phyloP scores from a whole-genome alignment of 2,888 invertebrate genomes.

The Agrotis clavis region DNA sequence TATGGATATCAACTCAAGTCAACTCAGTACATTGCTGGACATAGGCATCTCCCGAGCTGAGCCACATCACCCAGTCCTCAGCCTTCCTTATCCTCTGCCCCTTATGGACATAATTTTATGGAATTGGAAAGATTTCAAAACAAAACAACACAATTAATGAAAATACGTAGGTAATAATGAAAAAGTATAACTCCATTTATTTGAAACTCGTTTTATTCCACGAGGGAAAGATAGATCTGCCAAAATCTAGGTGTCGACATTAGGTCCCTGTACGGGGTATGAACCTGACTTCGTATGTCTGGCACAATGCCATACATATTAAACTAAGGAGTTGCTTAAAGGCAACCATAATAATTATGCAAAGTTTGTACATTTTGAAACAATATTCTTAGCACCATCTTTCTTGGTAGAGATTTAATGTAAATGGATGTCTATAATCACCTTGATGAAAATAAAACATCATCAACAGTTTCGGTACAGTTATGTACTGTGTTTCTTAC shows the following conservation, averaged over 20 bases:
- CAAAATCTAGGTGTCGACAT: background rate
- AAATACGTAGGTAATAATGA: too few relatives aligned
- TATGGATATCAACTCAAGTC: too few relatives aligned
- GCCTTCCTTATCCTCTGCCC: too few relatives aligned
- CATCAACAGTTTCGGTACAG: too few relatives aligned
- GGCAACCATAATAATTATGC: constrained; percentile 16
- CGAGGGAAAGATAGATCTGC: background rate
- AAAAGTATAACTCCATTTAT: background rate
- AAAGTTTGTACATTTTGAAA: constrained; percentile 2
- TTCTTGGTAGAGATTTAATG: background rate
- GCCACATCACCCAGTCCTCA: too few relatives aligned
- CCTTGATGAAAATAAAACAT: background rate
- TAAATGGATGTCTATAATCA: background rate
- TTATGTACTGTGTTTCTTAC: too few relatives aligned
- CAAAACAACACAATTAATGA: too few relatives aligned
- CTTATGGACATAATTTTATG: too few relatives aligned
- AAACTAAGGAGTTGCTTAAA: constrained; percentile 25
- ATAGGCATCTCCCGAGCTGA: too few relatives aligned
- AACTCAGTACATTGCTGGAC: too few relatives aligned
- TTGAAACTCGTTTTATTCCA: background rate
- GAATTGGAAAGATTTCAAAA: too few relatives aligned
- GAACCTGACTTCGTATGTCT: constrained; percentile 5
- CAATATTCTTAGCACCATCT: constrained; percentile 1
- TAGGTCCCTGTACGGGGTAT: constrained; percentile 5
- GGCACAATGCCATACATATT: constrained; percentile 16